Evolutionary conservation across 2,888 invertebrate species (phyloP), one percentile per base, ranked within the genome.

Genomic region (Platycnemis pennipes): DNA sequence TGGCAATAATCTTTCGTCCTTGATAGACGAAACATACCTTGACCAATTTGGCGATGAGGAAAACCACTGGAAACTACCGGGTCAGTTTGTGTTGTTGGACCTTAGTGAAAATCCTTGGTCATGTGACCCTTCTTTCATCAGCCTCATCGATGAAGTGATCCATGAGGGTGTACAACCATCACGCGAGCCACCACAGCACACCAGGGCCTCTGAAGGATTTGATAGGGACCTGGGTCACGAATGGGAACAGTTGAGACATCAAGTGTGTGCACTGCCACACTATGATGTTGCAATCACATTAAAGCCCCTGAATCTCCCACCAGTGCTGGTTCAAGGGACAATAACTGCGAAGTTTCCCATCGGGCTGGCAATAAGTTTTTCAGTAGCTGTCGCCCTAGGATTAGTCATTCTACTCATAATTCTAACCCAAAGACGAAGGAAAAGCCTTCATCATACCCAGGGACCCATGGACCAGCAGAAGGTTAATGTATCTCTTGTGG

Each of bases 91-190:
- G 3, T 26, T 69, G n/a, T 44, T 91, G 8, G 63, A 91, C 8
- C 91, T 91, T n/a, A 45, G 26, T 0, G 63, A 42, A 44, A 91
- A 91, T 44, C 91, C 91, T 37, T 91, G 91, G 91, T 13, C 63
- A n/a, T 91, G 91, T 16, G 91, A 91, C 44, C 91, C 91, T 22
- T 42, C 91, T 26, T 69, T 91, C 44, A 26, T 63, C 42, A 69
- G n/a, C 44, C 91, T 91, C 16, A 26, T 91, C 7, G 26, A 91
- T 26, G 45, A n/a, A n/a, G 49, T 56, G 45, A 69, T 44, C 56
- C 16, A n/a, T 11, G 69, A 13, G 37, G 45, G 44, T 8, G 16
- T 91, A 26, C 19, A 16, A 13, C 91, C 91, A 63, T 63, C 63
- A 22, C n/a, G 7, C 4, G 26, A 91, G 2, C n/a, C 63, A 13